Conservation (phyloP, 2,797 vertebrate species). For the Tadarida brasiliensis region DNA sequence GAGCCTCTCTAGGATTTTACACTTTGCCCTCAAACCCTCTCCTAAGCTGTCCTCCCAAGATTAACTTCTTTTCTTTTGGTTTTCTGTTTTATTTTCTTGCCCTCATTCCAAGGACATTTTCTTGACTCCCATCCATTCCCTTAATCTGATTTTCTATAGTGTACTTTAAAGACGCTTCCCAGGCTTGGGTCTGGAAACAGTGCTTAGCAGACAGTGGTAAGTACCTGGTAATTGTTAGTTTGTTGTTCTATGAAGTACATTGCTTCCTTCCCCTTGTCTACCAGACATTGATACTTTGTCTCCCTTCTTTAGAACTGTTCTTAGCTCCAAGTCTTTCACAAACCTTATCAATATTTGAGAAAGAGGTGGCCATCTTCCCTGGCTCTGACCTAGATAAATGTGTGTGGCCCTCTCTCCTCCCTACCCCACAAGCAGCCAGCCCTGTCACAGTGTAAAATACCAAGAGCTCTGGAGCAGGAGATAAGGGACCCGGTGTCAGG, state of each 20-base stretch:
- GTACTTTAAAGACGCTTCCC: slow-evolving; percentile 11
- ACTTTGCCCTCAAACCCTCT: slow-evolving; percentile 30
- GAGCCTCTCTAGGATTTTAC: slow-evolving; percentile 18
- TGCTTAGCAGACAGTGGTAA: background rate
- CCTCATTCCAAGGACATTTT: slow-evolving; percentile 67
- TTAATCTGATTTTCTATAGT: slow-evolving; percentile 45
- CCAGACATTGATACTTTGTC: background rate
- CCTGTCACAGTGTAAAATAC: slow-evolving; percentile 41
- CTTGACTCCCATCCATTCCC: slow-evolving; percentile 8
- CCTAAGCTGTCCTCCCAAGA: slow-evolving; percentile 9
- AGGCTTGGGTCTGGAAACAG: slow-evolving; percentile 9
- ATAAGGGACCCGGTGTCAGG: slow-evolving; percentile 54
- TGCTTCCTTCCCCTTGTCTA: background rate
- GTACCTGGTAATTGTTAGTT: slow-evolving; percentile 37
- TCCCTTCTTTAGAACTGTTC: slow-evolving; percentile 42
- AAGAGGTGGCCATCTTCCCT: slow-evolving; percentile 46
- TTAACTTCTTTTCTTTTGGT: slow-evolving; percentile 24
- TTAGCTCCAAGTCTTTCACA: background rate
- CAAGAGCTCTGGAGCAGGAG: slow-evolving; percentile 36
- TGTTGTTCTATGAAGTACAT: background rate
- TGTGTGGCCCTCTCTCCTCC: background rate
- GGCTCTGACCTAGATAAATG: slow-evolving; percentile 27
- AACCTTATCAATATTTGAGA: slow-evolving; percentile 60
- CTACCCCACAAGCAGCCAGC: background rate
- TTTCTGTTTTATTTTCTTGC: slow-evolving; percentile 60